These are phyloP conservation scores for Microcaecilia unicolor DNA, from an alignment of 2,797 vertebrate species.

Conservation along the genomic window DNA sequence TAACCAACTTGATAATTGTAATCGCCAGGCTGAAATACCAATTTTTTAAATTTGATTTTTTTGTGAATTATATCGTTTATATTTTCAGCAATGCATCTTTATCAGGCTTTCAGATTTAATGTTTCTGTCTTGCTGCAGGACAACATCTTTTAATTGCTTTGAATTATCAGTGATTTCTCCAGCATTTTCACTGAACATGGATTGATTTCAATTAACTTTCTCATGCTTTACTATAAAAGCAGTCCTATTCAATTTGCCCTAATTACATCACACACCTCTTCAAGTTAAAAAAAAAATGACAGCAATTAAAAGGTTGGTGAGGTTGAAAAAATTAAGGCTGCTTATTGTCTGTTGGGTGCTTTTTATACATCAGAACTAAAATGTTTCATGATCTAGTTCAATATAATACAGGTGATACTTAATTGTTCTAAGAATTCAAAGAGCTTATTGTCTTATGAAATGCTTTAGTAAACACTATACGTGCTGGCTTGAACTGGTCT, in stretches of 20 bases:
- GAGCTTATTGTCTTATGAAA: too few species aligned
- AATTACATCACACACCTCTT: constrained; percentile 43
- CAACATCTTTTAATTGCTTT: constrained; percentile 50
- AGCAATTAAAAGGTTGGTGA: constrained; percentile 33
- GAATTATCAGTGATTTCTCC: constrained; percentile 48
- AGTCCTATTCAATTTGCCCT: constrained; percentile 46
- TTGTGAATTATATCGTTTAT: too few species aligned
- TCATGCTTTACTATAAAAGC: constrained; percentile 43
- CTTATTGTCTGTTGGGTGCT: constrained; percentile 16
- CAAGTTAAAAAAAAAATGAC: constrained; percentile 29
- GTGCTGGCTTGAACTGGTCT: too few species aligned
- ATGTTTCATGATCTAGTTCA: too few species aligned
- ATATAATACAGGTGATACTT: too few species aligned
- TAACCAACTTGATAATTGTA: too few species aligned
- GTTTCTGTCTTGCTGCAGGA: constrained; percentile 41
- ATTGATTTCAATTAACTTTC: constrained; percentile 59
- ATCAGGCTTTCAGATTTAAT: constrained; percentile 39
- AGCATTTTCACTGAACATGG: constrained; percentile 41
- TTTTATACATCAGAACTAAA: too few species aligned
- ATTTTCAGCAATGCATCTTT: constrained; percentile 48
- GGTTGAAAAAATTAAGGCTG: constrained; percentile 15
- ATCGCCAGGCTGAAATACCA: too few species aligned
- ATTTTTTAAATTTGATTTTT: too few species aligned
- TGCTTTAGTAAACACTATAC: too few species aligned
- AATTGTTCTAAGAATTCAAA: too few species aligned